Evolutionary conservation across 2,888 invertebrate species (phyloP).

Genomic region (Xylota sylvarum): DNA sequence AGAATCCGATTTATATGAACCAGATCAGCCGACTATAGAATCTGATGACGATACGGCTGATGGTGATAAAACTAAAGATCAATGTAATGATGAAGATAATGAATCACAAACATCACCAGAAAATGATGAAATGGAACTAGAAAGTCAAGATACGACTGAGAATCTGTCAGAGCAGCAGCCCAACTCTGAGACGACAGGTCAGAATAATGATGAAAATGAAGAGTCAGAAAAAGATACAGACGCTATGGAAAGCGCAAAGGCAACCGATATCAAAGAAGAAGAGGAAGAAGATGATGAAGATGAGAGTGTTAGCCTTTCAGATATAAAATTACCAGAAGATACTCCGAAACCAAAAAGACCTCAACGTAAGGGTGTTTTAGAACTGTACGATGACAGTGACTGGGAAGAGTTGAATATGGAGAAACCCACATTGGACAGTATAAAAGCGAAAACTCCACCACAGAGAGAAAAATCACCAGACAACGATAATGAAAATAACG

Average conservation of each 20-base stretch:
- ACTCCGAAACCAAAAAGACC: slow-evolving; percentile 79
- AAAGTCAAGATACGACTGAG: slow-evolving; percentile 46
- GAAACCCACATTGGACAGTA: slow-evolving; percentile 79
- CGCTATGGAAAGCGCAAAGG: slow-evolving; percentile 51
- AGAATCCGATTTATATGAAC: slow-evolving; percentile 82
- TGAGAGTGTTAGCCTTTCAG: slow-evolving; percentile 73
- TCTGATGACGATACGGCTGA: slow-evolving; percentile 75
- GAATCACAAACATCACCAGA: slow-evolving; percentile 55
- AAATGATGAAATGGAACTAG: slow-evolving; percentile 63
- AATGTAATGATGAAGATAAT: slow-evolving; percentile 32
- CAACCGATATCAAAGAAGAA: slow-evolving; percentile 77
- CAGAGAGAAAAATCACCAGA: slow-evolving; percentile 35
- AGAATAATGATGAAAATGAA: slow-evolving; percentile 68
- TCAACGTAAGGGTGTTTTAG: slow-evolving; percentile 84
- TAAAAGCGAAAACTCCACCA: slow-evolving; percentile 40
- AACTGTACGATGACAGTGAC: slow-evolving; percentile 87
- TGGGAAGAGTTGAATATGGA: slow-evolving; percentile 84
- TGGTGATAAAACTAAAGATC: slow-evolving; percentile 50
- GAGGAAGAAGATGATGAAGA: slow-evolving; percentile 57
- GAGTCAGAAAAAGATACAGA: slow-evolving; percentile 78
- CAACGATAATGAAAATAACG: slow-evolving; percentile 81
- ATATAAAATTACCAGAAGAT: slow-evolving; percentile 78
- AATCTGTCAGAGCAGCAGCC: slow-evolving; percentile 23
- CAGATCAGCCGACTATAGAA: slow-evolving; percentile 83
- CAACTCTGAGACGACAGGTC: slow-evolving; percentile 46